Percentiles rank a stretch among this genome's conserved stretches.
Conservation (phyloP, 2,113 vertebrate genomes). For the Aplodontia rufa region DNA sequence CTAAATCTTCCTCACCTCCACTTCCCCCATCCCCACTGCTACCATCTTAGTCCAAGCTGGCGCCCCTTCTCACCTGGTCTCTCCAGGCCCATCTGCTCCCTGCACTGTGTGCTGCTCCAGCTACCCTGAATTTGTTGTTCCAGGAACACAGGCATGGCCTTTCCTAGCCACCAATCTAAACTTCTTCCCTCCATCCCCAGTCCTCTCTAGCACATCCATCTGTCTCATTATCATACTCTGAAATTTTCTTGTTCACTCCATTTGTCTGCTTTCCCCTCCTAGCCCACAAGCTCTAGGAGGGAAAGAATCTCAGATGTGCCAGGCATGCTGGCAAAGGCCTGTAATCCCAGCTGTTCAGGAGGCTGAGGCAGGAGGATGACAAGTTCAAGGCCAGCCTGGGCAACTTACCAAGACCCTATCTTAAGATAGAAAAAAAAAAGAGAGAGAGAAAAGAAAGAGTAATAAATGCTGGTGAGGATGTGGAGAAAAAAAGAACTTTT, state of each 20-base stretch:
- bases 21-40: neutral
- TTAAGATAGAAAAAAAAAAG: no score
- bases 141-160: no score
- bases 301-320: neutral
- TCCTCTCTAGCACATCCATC: neutral
- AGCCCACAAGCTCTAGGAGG: neutral
- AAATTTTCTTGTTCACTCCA: neutral
- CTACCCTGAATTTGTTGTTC: neutral
- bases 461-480: no score
- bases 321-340: no score
- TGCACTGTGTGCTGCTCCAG: fast-evolving
- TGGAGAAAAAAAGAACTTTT: no score
- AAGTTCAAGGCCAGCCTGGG: no score
- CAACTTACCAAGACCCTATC: no score
- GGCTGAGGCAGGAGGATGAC: no score
- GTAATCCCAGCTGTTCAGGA: no score
- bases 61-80: neutral
- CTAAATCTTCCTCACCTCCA: neutral
- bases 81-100: neutral
- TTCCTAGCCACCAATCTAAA: neutral
- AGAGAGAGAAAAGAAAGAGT: no score
- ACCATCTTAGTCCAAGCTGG: neutral
- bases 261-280: neutral
- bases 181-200: neutral
- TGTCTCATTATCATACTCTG: neutral